phyloP scores from a whole-genome alignment of 2,113 vertebrate genomes.

The Alethe castanea region DNA sequence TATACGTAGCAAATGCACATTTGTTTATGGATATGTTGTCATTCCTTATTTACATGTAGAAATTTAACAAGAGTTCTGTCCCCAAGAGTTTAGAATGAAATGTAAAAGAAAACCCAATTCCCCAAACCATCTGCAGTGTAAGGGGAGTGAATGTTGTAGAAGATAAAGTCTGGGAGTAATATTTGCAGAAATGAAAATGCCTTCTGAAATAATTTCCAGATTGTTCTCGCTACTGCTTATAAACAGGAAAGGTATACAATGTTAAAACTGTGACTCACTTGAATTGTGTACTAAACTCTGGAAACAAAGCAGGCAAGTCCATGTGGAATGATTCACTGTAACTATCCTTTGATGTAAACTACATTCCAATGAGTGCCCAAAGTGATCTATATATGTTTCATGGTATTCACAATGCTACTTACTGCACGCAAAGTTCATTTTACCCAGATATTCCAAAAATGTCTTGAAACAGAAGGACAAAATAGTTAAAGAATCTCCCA shows the following conservation, averaged over 20 bases:
- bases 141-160: not conserved
- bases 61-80: not conserved
- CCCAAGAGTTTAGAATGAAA: not conserved
- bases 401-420: not conserved
- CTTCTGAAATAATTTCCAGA: conserved; percentile 38
- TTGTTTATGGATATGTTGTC: not conserved
- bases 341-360: conserved; percentile 9
- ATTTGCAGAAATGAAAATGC: conserved; percentile 22
- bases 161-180: not conserved
- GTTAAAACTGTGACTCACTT: conserved; percentile 56
- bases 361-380: not conserved
- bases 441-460: not conserved
- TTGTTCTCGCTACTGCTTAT: not conserved
- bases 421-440: not conserved
- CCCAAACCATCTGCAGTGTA: not conserved
- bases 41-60: not conserved
- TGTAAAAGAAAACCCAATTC: not conserved
- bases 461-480: not conserved
- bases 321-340: not conserved
- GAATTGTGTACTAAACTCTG: conserved; percentile 37
- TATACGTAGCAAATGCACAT: not conserved
- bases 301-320: conserved; percentile 31
- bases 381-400: not conserved
- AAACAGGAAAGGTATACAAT: conserved; percentile 65
- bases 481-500: not conserved